A percentile compares a stretch with the other conserved stretches of the same genome.
phyloP scores from a whole-genome alignment of 2,888 invertebrate genomes.

The Nemotelus pantherinus region DNA sequence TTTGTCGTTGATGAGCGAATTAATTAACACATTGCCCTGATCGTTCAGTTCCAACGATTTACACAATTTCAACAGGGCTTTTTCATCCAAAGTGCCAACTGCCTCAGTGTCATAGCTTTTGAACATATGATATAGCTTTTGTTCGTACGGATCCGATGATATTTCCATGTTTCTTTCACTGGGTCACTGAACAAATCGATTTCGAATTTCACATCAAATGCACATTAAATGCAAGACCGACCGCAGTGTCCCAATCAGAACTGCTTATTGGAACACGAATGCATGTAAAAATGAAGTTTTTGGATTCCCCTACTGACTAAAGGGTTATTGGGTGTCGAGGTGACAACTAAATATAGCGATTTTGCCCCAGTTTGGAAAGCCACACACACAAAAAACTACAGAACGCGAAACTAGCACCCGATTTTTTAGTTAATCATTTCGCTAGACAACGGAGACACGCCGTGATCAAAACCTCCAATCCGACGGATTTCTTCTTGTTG shows the following conservation, averaged over 20 bases:
- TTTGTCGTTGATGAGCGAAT: slow-evolving; percentile 68
- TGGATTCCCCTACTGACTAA: slow-evolving; percentile 28
- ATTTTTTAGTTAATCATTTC: no score
- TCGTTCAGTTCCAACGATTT: slow-evolving; percentile 82
- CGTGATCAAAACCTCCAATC: slow-evolving; percentile 3
- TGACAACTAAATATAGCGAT: slow-evolving; percentile 9
- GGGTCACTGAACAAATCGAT: slow-evolving; percentile 36
- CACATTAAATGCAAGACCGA: no score
- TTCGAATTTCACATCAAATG: slow-evolving; percentile 10
- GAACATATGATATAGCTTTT: slow-evolving; percentile 82
- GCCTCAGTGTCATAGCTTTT: slow-evolving; percentile 80
- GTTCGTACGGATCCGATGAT: slow-evolving; percentile 78
- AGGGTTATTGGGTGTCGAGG: not conserved
- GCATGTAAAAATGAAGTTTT: not conserved
- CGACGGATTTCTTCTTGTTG: slow-evolving; percentile 26
- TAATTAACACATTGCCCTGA: slow-evolving; percentile 72
- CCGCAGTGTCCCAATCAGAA: no score
- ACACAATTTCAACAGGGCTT: slow-evolving; percentile 76
- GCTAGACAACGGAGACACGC: not conserved
- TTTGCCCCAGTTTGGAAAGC: not conserved
- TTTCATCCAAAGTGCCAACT: slow-evolving; percentile 73
- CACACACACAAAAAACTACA: not conserved
- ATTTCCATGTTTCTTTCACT: slow-evolving; percentile 51
- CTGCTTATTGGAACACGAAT: slow-evolving; percentile 3
- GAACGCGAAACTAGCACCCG: no score